Conservation (phyloP, 2,888 invertebrate species). For the Melipona bicolor region DNA sequence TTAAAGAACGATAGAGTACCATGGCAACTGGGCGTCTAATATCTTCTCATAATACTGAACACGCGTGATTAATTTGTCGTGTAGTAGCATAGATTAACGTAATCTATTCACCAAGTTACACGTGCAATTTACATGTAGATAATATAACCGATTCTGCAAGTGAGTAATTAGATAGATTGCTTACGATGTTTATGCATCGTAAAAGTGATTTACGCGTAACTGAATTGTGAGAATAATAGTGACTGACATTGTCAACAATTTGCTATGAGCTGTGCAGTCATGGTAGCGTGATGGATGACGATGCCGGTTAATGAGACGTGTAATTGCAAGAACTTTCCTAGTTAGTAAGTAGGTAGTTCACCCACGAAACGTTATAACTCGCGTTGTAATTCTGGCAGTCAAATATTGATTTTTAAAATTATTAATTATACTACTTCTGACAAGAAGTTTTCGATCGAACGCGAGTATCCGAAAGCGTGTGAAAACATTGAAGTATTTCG, state of each 20-base stretch:
- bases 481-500: too few species aligned
- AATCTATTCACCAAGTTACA: slow-evolving; percentile 5
- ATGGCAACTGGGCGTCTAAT: too few species aligned
- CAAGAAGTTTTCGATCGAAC: too few species aligned
- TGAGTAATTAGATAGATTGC: neutral
- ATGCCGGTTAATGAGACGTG: neutral
- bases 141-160: neutral
- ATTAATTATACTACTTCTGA: too few species aligned
- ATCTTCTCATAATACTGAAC: neutral
- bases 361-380: too few species aligned
- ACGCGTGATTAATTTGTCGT: neutral
- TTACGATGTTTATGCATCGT: neutral
- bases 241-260: neutral
- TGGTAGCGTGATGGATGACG: too few species aligned
- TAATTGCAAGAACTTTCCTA: neutral
- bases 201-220: neutral
- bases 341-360: too few species aligned
- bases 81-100: neutral
- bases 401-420: too few species aligned
- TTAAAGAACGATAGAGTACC: neutral
- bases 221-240: neutral
- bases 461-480: too few species aligned
- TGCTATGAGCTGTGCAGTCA: neutral
- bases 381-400: too few species aligned
- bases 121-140: neutral